These are phyloP conservation scores for Phrynocephalus forsythii DNA, from an alignment of 2,797 vertebrate genomes.

Conservation along the genomic window DNA sequence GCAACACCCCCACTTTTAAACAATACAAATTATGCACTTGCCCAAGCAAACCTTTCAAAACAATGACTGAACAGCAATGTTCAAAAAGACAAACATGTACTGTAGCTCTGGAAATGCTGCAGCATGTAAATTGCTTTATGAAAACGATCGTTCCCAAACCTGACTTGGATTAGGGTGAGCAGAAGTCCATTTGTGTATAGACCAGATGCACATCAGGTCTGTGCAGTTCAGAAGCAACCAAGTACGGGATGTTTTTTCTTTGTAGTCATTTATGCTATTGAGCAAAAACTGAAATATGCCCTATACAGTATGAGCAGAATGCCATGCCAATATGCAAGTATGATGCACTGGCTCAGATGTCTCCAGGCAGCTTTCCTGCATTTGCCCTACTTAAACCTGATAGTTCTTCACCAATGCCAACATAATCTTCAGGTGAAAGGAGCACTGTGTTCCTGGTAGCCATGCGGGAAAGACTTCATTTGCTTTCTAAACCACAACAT, in stretches of 20 bases:
- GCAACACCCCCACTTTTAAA: background rate
- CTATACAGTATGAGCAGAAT: rapidly evolving
- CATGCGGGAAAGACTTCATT: conserved; percentile 78
- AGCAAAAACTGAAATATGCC: background rate
- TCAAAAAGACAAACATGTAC: background rate
- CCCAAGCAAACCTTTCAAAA: background rate
- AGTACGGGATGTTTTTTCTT: conserved; percentile 32
- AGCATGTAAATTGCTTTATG: background rate
- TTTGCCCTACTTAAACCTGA: background rate
- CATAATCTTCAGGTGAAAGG: conserved; percentile 78
- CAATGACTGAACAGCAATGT: background rate
- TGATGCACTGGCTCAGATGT: background rate
- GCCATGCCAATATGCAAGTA: too few species aligned
- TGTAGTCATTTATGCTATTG: conserved; percentile 24
- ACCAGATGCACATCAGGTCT: background rate
- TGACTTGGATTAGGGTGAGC: background rate
- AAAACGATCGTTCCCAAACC: background rate
- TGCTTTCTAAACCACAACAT: conserved; percentile 80
- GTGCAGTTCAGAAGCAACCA: background rate
- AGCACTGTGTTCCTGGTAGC: conserved; percentile 70
- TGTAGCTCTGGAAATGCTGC: background rate
- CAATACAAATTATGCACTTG: background rate
- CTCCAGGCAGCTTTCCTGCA: conserved; percentile 14
- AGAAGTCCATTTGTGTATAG: too few species aligned
- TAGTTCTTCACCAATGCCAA: conserved; percentile 51